Conservation (phyloP, 1,140 invertebrate genomes). For the Caenorhabditis tropicalis region DNA sequence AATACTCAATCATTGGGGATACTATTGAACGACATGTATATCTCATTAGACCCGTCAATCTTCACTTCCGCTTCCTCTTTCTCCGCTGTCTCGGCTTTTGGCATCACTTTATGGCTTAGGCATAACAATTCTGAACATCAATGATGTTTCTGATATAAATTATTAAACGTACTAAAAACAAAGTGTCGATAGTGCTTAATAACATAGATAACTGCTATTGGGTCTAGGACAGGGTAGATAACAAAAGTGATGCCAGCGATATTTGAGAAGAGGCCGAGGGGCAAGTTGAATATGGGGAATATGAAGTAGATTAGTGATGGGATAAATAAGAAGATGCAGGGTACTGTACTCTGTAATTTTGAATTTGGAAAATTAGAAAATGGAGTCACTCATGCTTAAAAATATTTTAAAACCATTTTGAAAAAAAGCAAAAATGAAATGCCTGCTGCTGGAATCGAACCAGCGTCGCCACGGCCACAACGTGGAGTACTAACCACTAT, state of each 20-base stretch:
- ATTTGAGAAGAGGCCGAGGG: neutral
- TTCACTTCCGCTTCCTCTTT: neutral
- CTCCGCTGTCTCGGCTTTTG: neutral
- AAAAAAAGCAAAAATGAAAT: neutral
- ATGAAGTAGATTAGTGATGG: neutral
- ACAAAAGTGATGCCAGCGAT: neutral
- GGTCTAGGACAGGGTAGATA: neutral
- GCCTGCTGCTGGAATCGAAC: conserved; percentile 63
- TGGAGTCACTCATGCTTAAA: too few relatives aligned
- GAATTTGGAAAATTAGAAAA: neutral
- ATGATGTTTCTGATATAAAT: neutral
- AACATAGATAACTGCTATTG: neutral
- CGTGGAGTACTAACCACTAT: conserved; percentile 71
- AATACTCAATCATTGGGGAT: neutral
- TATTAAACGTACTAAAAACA: neutral
- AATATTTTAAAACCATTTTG: too few relatives aligned
- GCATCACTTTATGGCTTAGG: neutral
- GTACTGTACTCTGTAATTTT: neutral
- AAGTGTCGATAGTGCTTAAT: neutral
- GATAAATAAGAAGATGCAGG: neutral
- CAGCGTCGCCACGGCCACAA: conserved; percentile 70
- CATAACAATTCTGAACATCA: neutral
- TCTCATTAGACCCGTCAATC: neutral
- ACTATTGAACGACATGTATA: neutral
- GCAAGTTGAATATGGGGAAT: neutral